These are phyloP conservation scores for Rhinoraja longicauda DNA, from an alignment of 2,797 vertebrate genomes.

Conservation along the genomic window DNA sequence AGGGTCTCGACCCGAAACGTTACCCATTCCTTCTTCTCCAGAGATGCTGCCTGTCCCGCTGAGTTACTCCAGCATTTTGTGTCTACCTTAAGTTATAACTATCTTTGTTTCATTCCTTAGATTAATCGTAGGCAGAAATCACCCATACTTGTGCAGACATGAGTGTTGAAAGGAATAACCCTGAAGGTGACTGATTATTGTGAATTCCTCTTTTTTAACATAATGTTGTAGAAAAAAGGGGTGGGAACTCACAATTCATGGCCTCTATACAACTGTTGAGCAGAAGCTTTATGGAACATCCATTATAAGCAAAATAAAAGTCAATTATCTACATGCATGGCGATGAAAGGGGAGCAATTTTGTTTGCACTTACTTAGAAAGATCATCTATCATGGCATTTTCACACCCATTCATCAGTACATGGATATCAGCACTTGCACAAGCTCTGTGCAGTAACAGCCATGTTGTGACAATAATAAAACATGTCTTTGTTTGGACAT, in stretches of 20 bases:
- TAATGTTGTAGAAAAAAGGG: neutral
- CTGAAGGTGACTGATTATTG: conserved; percentile 28
- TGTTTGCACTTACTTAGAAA: conserved; percentile 35
- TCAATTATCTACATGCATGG: conserved; percentile 1
- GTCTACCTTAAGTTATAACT: neutral
- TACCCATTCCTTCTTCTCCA: too few relatives aligned
- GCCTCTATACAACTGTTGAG: neutral
- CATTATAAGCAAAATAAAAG: conserved; percentile 29
- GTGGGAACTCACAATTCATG: neutral
- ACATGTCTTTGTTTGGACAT: neutral
- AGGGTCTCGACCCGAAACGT: too few relatives aligned
- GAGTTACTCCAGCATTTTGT: too few relatives aligned
- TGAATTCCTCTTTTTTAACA: conserved; percentile 21
- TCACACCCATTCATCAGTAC: conserved; percentile 33
- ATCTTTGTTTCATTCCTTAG: conserved; percentile 12
- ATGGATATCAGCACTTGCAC: conserved; percentile 20
- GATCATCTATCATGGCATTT: conserved; percentile 28
- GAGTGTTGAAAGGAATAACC: conserved; percentile 19
- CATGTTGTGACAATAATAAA: conserved; percentile 33
- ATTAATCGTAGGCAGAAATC: conserved; percentile 14
- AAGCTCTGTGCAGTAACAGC: neutral
- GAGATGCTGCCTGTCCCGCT: too few relatives aligned
- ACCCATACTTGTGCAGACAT: neutral
- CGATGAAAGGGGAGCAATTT: conserved; percentile 29
- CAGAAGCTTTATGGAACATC: neutral